Base-by-base conservation (phyloP, 35 echinoderm and acorn worm species). In the Heliocidaris erythrogramma region DNA sequence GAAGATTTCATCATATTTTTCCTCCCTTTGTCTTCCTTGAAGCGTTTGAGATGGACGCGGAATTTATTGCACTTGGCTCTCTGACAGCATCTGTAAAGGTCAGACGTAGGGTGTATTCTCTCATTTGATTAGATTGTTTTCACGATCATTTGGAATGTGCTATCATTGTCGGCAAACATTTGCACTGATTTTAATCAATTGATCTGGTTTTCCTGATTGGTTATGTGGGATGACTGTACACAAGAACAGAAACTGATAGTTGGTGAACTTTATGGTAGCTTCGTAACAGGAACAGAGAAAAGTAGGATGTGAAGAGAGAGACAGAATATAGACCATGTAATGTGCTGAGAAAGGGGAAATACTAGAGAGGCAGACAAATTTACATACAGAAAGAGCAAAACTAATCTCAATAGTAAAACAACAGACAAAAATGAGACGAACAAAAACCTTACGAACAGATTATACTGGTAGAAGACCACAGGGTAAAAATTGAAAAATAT, bases 1-100 rank as follows among this genome's bases (percentile, higher is more conserved):
- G 18, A 78, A 78, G 65, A 78, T 78, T 78, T 78, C 21, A 78
- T 71, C 61, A 71, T 78, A 78, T 78, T 78, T 69, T 78, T 78
- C 65, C 17, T 78, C 65, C 18, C 21, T 18, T 78, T 78, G 65
- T 78, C 65, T 78, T 78, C 65, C 65, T 78, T 7, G 65, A n/a
- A 69, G 65, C 65, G 21, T 18, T 78, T 8, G 8, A 78, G 65
- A 78, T 78, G 65, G 27, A 78, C 27, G 65, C 65, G 27, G n/a
- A 78, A 78, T 78, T n/a, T 78, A 78, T 78, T 78, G 65, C 18
- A 78, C 65, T 78, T 78, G 65, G 65, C 65, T 78, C 65, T n/a
- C 18, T 78, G 65, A 78, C 65, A 27, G 65, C 27, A 6, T 8
- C 27, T 6, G 65, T 78, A 78, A 78, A 78, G 65, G 65, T 78